These are phyloP conservation scores for Conops quadrifasciatus DNA, from an alignment of 2,888 invertebrate genomes.

Conservation along the genomic window DNA sequence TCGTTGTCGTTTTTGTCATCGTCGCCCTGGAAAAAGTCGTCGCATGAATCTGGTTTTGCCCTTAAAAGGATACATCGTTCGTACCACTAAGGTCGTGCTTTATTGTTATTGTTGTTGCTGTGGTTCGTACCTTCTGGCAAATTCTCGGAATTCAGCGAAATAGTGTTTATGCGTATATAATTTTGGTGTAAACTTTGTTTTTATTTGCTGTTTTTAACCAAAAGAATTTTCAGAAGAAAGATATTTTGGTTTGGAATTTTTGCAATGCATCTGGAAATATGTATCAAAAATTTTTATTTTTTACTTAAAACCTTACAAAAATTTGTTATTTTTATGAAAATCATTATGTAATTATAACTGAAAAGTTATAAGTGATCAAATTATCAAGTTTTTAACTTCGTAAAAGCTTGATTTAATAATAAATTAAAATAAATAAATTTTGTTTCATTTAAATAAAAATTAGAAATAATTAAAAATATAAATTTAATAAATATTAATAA, in stretches of 20 bases:
- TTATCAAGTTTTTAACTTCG: no score
- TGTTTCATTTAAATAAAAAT: no score
- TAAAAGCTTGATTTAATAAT: no score
- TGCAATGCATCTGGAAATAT: no score
- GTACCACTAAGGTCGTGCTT: neutral
- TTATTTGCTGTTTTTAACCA: neutral
- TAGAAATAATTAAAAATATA: no score
- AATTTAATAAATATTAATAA: no score
- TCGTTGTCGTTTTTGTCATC: neutral
- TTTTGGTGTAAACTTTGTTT: slow-evolving; percentile 24
- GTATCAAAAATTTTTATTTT: no score
- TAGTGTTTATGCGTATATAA: slow-evolving; percentile 19
- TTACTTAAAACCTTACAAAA: neutral
- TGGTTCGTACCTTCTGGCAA: slow-evolving; percentile 1
- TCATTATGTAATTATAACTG: no score
- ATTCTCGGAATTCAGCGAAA: slow-evolving; percentile 7
- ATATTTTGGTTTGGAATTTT: neutral
- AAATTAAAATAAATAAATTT: no score
- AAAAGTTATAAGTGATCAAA: no score
- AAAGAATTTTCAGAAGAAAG: neutral
- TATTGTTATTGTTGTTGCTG: slow-evolving; percentile 15
- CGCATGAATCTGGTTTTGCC: slow-evolving; percentile 28
- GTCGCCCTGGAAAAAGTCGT: neutral
- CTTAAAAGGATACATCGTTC: slow-evolving; percentile 19
- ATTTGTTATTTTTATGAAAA: neutral